phyloP scores from a whole-genome alignment of 1,140 invertebrate genomes.

The Danaus melanippus region DNA sequence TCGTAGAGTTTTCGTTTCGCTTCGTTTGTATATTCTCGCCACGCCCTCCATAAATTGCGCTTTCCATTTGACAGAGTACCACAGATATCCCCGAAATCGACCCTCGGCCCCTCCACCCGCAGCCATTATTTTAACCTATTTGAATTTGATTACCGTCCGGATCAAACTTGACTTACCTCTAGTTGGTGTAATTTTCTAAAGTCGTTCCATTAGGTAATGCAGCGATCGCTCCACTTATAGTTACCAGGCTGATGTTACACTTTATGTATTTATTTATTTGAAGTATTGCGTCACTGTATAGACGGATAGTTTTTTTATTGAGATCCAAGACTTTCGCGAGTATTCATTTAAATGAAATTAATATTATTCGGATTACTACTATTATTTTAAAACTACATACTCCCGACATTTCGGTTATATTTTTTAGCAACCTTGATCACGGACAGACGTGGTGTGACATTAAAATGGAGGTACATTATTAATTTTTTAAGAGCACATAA shows the following conservation, averaged over 20 bases:
- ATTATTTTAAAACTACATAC: too few species aligned
- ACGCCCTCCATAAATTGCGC: constrained; percentile 33
- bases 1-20: constrained; percentile 15
- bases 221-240: constrained; percentile 19
- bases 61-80: constrained; percentile 33
- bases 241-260: constrained; percentile 8
- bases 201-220: constrained; percentile 36
- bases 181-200: constrained; percentile 31
- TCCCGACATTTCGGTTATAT: too few species aligned
- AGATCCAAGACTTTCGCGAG: too few species aligned
- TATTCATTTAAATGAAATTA: too few species aligned
- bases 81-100: constrained; percentile 29
- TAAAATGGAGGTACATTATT: too few species aligned
- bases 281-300: too few species aligned
- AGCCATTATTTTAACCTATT: constrained; percentile 33
- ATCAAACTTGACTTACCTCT: constrained; percentile 20
- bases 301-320: too few species aligned
- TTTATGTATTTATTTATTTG: constrained; percentile 4
- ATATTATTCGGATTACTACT: too few species aligned
- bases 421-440: too few species aligned
- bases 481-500: too few species aligned
- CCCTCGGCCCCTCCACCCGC: constrained; percentile 17
- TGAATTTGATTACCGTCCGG: constrained; percentile 28
- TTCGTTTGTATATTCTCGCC: constrained; percentile 24
- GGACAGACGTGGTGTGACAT: too few species aligned